Conservation (phyloP, 1,140 invertebrate genomes). For the Drosophila nebulosa region DNA sequence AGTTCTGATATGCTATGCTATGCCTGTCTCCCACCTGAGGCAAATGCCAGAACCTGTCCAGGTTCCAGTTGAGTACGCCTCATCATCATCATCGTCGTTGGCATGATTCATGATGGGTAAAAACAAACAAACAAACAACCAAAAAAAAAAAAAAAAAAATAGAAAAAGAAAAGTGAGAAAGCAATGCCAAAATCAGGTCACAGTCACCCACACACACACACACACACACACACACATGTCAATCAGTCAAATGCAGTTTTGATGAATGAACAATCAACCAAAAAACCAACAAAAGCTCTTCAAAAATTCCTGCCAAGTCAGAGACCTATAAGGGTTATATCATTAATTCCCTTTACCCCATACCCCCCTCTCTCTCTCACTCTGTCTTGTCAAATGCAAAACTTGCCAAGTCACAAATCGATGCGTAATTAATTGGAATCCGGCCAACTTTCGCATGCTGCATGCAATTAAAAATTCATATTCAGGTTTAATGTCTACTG, state of each 20-base stretch:
- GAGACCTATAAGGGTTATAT: slow-evolving; percentile 20
- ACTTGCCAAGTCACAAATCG: slow-evolving; percentile 67
- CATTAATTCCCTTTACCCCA: slow-evolving; percentile 36
- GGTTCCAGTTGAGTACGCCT: not conserved
- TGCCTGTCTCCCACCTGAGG: not conserved
- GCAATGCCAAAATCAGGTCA: slow-evolving; percentile 54
- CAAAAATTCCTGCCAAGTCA: slow-evolving; percentile 66
- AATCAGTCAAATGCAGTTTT: slow-evolving; percentile 65
- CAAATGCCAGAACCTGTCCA: not conserved
- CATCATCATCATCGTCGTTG: not conserved
- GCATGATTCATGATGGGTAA: slow-evolving; percentile 24
- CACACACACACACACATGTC: slow-evolving; percentile 39
- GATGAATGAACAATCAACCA: slow-evolving; percentile 40
- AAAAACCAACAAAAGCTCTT: not conserved
- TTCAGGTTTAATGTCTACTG: slow-evolving; percentile 74
- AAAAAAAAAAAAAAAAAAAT: too few relatives aligned
- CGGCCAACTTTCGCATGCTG: slow-evolving; percentile 64
- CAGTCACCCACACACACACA: not conserved
- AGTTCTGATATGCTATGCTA: slow-evolving; percentile 26
- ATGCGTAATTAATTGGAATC: slow-evolving; percentile 73
- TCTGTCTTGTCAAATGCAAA: slow-evolving; percentile 74
- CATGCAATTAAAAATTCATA: slow-evolving; percentile 78
- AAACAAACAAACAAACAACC: too few relatives aligned
- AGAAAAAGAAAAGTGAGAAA: slow-evolving; percentile 4
- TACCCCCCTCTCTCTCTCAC: too few relatives aligned